phyloP scores from a whole-genome alignment of 1,140 invertebrate species.

The Riptortus pedestris region DNA sequence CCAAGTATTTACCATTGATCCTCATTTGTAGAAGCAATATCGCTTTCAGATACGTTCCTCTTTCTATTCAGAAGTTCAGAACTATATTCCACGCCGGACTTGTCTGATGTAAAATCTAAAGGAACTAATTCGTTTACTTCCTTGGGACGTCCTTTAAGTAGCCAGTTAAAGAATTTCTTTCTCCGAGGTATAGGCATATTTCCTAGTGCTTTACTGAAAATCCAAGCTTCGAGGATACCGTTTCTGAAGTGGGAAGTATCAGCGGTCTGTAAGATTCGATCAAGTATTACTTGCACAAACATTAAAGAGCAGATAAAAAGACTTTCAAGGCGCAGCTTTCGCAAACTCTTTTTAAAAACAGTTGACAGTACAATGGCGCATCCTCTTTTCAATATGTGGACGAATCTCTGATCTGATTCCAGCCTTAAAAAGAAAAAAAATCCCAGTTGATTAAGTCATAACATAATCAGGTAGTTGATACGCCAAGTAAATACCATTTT shows the following conservation, averaged over 20 bases:
- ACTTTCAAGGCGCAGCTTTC: not conserved
- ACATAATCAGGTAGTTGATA: not conserved
- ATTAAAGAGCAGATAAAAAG: not conserved
- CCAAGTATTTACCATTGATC: too few species aligned
- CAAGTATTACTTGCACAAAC: not conserved
- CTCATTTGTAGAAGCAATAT: not conserved
- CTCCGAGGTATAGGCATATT: not conserved
- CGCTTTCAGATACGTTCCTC: not conserved
- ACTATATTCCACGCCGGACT: too few species aligned
- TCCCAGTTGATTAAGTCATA: not conserved
- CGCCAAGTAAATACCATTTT: too few species aligned
- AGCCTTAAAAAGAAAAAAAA: not conserved
- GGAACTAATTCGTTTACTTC: not conserved
- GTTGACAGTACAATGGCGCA: not conserved
- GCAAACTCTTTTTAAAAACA: not conserved
- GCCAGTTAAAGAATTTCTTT: not conserved
- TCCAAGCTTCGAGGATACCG: not conserved
- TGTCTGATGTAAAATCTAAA: too few species aligned
- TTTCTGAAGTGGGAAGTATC: not conserved
- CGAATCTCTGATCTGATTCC: not conserved
- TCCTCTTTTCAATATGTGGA: not conserved
- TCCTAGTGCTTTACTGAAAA: not conserved
- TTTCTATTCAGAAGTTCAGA: not conserved
- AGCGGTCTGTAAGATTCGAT: not conserved
- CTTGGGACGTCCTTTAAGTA: not conserved